Evolutionary conservation across 2,888 invertebrate genomes (phyloP).

Genomic region (Notocelia uddmanniana): DNA sequence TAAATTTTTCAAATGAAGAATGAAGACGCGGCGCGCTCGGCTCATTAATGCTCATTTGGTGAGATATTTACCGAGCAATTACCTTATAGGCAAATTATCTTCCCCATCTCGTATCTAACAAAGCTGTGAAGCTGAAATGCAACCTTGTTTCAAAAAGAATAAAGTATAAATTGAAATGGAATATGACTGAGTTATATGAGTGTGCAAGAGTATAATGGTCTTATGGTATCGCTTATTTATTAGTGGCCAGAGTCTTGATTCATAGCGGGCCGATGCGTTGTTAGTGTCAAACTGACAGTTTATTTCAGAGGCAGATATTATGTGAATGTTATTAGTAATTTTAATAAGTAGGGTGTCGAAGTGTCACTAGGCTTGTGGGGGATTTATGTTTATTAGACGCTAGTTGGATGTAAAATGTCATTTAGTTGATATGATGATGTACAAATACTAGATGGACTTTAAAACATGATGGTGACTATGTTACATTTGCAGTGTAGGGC

Average conservation of each 20-base stretch:
- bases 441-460: background rate
- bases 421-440: background rate
- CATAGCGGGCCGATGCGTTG: slow-evolving; percentile 65
- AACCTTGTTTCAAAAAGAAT: background rate
- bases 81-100: slow-evolving; percentile 54
- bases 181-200: background rate
- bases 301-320: slow-evolving; percentile 53
- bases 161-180: background rate
- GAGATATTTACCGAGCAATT: slow-evolving; percentile 79
- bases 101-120: slow-evolving; percentile 4
- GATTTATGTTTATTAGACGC: slow-evolving; percentile 35
- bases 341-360: slow-evolving; percentile 43
- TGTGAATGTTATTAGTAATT: slow-evolving; percentile 45
- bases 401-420: slow-evolving; percentile 26
- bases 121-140: background rate
- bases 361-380: slow-evolving; percentile 17
- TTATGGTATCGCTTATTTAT: slow-evolving; percentile 68
- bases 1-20: slow-evolving; percentile 74
- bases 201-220: background rate
- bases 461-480: no score
- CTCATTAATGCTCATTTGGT: slow-evolving; percentile 76
- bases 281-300: slow-evolving; percentile 67
- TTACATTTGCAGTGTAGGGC: no score
- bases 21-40: slow-evolving; percentile 60
- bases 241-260: slow-evolving; percentile 64